Percentiles rank a stretch among this genome's conserved stretches.
Conservation (phyloP, 2,797 vertebrate genomes). For the Acanthurus lineatus region DNA sequence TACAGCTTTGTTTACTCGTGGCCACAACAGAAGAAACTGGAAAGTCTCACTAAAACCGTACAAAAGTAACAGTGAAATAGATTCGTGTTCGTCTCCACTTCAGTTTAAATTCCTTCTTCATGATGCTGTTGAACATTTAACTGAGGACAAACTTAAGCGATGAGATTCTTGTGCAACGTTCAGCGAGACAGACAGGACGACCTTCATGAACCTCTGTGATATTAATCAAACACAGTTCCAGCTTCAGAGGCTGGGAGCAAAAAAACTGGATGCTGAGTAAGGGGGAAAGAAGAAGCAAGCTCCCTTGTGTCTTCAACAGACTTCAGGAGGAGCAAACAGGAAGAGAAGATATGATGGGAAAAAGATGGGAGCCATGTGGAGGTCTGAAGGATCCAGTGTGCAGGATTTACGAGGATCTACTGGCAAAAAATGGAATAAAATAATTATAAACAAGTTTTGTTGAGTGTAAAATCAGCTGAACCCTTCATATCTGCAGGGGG, state of each 20-base stretch:
- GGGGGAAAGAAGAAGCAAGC: slow-evolving; percentile 2
- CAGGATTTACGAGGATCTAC: background rate
- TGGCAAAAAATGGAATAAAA: background rate
- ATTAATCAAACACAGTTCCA: background rate
- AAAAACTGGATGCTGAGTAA: slow-evolving; percentile 6
- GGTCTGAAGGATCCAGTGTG: background rate
- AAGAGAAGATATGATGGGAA: slow-evolving; percentile 18
- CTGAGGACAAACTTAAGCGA: background rate
- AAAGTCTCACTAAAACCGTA: too few species aligned
- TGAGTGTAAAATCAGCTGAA: background rate
- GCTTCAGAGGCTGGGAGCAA: background rate
- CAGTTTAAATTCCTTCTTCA: background rate
- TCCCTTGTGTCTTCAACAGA: slow-evolving; percentile 39
- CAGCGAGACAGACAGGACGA: background rate
- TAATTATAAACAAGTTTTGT: background rate
- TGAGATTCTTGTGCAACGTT: background rate
- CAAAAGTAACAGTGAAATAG: background rate
- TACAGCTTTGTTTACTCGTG: too few species aligned
- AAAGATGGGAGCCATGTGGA: background rate
- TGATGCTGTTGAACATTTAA: background rate
- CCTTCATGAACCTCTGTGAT: background rate
- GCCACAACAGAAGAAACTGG: too few species aligned
- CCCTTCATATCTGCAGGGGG: too few species aligned
- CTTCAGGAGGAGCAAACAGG: slow-evolving; percentile 42
- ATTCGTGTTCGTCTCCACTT: background rate